A percentile compares a stretch with the other conserved stretches of the same genome.
phyloP scores from a whole-genome alignment of 1,140 invertebrate species.

The Dufourea novaeangliae region DNA sequence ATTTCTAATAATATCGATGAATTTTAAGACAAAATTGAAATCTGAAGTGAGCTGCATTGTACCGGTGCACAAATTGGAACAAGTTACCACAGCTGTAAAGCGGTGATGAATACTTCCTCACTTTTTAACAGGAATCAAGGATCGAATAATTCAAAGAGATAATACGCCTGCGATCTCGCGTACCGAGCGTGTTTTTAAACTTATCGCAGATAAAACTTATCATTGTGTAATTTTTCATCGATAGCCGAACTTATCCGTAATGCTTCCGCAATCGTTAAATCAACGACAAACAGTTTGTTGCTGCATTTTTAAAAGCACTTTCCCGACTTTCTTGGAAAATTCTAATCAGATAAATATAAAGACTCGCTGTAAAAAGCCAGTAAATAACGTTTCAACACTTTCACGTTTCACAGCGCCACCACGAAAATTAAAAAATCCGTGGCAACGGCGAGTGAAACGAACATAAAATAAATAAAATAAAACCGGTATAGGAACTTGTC shows the following conservation, averaged over 20 bases:
- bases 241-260: neutral
- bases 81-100: neutral
- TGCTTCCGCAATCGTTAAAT: neutral
- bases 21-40: neutral
- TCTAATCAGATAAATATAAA: neutral
- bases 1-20: neutral
- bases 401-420: constrained; percentile 9
- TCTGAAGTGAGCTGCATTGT: neutral
- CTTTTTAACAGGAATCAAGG: neutral
- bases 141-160: neutral
- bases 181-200: neutral
- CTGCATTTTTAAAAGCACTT: neutral
- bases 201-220: constrained; percentile 35
- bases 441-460: constrained; percentile 15
- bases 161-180: neutral
- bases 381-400: neutral
- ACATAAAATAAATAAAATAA: constrained; percentile 50
- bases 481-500: constrained; percentile 53
- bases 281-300: neutral
- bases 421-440: constrained; percentile 33
- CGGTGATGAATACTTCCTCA: neutral
- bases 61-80: neutral
- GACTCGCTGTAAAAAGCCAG: neutral
- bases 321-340: neutral
- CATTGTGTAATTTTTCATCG: constrained; percentile 13